phyloP scores from a whole-genome alignment of 2,797 vertebrate species.

The Synanceia verrucosa region DNA sequence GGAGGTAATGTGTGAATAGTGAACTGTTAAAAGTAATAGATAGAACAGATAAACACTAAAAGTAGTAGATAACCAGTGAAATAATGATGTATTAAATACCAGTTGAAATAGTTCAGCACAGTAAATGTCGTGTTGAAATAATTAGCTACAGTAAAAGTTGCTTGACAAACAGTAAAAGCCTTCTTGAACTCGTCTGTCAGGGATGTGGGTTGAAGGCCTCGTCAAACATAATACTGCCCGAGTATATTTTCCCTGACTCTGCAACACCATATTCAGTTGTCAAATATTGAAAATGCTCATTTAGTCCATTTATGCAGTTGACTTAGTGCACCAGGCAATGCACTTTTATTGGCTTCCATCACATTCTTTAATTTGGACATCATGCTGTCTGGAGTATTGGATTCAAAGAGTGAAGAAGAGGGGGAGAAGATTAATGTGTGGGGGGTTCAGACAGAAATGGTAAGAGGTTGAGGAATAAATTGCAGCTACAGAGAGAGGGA shows the following conservation, averaged over 20 bases:
- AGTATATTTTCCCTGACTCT: neutral
- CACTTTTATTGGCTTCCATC: conserved; percentile 49
- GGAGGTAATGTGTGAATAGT: too few relatives aligned
- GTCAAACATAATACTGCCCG: neutral
- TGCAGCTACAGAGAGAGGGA: conserved; percentile 31
- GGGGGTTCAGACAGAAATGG: conserved; percentile 46
- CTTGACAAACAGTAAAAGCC: neutral
- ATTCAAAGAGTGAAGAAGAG: conserved; percentile 44
- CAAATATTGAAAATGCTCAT: conserved; percentile 54
- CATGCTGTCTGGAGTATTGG: conserved; percentile 65
- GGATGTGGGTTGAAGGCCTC: neutral
- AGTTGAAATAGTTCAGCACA: neutral
- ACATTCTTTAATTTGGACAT: conserved; percentile 66
- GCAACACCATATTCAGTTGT: conserved; percentile 25
- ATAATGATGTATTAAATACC: too few relatives aligned
- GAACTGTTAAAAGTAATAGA: too few relatives aligned
- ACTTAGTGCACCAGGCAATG: conserved; percentile 31
- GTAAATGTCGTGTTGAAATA: neutral
- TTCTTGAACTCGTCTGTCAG: neutral
- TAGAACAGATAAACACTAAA: too few relatives aligned
- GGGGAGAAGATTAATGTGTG: conserved; percentile 34
- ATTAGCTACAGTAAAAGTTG: neutral
- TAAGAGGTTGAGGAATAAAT: conserved; percentile 48
- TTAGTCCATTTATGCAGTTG: conserved; percentile 51
- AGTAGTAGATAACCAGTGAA: too few relatives aligned